Evolutionary conservation across 2,113 vertebrate species (phyloP).

Genomic region (Aspiorhynchus laticeps): DNA sequence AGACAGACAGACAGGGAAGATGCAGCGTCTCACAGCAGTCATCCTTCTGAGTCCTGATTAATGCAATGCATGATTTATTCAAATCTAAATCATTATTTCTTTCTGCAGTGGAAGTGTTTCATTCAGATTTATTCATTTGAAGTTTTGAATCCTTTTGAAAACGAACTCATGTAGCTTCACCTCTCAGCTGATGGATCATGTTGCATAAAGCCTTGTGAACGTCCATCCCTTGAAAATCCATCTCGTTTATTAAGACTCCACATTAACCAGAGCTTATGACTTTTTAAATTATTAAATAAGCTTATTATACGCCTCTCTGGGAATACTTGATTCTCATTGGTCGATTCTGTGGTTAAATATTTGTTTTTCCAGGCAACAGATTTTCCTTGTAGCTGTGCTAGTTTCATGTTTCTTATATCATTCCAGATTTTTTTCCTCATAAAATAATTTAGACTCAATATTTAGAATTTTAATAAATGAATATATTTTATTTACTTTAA

Average conservation of each 20-base stretch:
- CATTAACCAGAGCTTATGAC: background rate
- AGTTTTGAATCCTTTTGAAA: background rate
- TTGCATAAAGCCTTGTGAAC: background rate
- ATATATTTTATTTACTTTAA: background rate
- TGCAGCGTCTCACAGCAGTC: background rate
- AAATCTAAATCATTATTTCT: background rate
- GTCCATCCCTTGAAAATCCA: background rate
- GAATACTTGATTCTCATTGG: background rate
- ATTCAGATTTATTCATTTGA: background rate
- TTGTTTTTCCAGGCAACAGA: background rate
- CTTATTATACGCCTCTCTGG: background rate
- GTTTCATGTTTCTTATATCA: background rate
- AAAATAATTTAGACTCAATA: background rate
- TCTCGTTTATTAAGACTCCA: background rate
- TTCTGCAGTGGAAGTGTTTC: background rate
- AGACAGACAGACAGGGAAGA: conserved; percentile 5
- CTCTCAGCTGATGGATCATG: background rate
- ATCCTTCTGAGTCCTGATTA: background rate
- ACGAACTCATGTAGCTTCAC: background rate
- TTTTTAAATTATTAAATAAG: background rate
- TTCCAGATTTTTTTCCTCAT: background rate
- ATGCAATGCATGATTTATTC: background rate
- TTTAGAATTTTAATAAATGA: background rate
- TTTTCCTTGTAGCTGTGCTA: background rate
- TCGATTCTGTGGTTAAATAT: background rate